Percentiles rank a stretch among this genome's conserved stretches.
phyloP scores from a whole-genome alignment of 2,888 invertebrate genomes.

The Drosophila longiperda region DNA sequence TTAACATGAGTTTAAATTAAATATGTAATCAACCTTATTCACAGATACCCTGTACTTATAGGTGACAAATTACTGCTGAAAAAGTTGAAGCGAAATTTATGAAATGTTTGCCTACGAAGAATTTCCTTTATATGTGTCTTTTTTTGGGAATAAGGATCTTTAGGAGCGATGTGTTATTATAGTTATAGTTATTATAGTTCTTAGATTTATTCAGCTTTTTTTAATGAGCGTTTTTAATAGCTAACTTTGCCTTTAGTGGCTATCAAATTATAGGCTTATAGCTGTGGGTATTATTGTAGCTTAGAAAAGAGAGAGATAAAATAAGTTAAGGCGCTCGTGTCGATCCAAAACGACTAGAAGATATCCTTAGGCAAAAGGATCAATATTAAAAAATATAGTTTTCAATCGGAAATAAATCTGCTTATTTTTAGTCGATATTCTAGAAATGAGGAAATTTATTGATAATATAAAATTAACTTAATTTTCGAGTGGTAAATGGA shows the following conservation, averaged over 20 bases:
- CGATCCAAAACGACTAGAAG: background rate
- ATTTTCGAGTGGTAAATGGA: background rate
- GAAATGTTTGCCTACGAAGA: background rate
- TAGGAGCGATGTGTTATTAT: no score
- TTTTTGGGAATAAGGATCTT: background rate
- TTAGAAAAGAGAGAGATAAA: background rate
- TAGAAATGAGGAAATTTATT: background rate
- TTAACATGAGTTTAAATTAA: background rate
- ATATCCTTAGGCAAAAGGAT: background rate
- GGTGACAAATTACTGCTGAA: background rate
- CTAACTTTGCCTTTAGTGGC: no score
- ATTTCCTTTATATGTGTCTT: accelerated
- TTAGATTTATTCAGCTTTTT: background rate
- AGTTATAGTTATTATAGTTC: background rate
- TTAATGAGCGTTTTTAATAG: no score
- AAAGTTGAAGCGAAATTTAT: background rate
- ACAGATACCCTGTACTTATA: background rate
- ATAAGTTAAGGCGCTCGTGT: background rate
- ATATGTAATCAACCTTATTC: background rate
- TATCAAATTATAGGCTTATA: background rate
- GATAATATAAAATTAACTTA: no score
- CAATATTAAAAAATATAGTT: no score
- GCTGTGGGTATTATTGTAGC: background rate
- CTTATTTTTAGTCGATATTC: background rate
- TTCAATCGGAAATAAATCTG: no score